Evolutionary conservation across 2,888 invertebrate genomes (phyloP).

Genomic region (Lapara coniferarum): DNA sequence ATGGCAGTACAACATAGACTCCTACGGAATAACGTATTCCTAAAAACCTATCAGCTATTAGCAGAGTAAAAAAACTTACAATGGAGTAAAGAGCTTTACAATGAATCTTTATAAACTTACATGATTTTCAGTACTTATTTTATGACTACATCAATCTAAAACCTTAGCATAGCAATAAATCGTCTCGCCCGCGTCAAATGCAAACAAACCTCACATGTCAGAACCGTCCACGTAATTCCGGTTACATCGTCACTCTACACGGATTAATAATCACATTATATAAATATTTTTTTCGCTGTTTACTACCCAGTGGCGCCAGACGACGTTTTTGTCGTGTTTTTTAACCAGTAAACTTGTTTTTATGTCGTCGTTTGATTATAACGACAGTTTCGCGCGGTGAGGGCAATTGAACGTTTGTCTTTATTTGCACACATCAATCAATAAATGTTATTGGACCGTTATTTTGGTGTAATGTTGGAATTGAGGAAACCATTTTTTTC

Average conservation of each 20-base stretch:
- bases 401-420: slow-evolving; percentile 29
- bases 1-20: no score
- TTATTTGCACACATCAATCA: slow-evolving; percentile 11
- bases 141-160: no score
- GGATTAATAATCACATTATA: slow-evolving; percentile 72
- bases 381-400: slow-evolving; percentile 42
- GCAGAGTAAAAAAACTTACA: no score
- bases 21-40: no score
- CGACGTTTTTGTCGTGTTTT: slow-evolving; percentile 32
- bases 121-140: no score
- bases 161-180: not conserved
- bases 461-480: slow-evolving; percentile 7
- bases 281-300: slow-evolving; percentile 55
- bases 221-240: slow-evolving; percentile 59
- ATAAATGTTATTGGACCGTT: slow-evolving; percentile 12
- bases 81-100: no score
- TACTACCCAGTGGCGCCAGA: slow-evolving; percentile 67
- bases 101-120: no score
- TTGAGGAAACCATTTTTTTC: slow-evolving; percentile 6
- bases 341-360: slow-evolving; percentile 29
- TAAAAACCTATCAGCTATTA: no score
- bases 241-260: slow-evolving; percentile 52
- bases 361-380: slow-evolving; percentile 28
- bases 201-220: slow-evolving; percentile 42
- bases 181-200: not conserved